Evolutionary conservation across 2,888 invertebrate genomes (phyloP), one percentile per base, ranked within the genome.

Genomic region (Oscheius sp.): DNA sequence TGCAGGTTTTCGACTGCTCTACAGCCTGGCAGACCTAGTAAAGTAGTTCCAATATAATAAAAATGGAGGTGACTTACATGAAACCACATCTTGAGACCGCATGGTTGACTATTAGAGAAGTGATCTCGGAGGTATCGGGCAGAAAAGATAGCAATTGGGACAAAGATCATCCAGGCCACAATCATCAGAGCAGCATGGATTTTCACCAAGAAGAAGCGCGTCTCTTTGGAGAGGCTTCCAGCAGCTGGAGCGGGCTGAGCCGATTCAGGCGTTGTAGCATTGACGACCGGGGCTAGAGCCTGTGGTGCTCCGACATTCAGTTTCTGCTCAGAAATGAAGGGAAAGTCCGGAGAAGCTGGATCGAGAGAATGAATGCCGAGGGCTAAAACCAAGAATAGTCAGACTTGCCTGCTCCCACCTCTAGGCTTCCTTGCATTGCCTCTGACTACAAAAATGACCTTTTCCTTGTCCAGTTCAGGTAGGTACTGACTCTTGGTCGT

Each of bases 51-150:
- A 21, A 21, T 21, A 0, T 21, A 21, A 21, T 21, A 21, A 21
- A 21, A 21, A 21, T 21, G 21, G 21, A 21, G 21, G 21, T 21
- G 21, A 68, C 76, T 74, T 21, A 76, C 76, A 65, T 74, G 76
- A 59, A 76, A 76, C 76, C 76, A 76, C 71, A 76, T 76, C 32
- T 76, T 76, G 21, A 74, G 58, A 21, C 71, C 71, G 11, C 65
- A n/a, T 4, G 76, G 76, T 4, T 48, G 62, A 11, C 70, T 75
- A 3, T 60, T 48, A 4, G 70, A 74, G 62, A 75, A 76, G 55
- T 76, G 70, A 42, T 76, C 76, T 13, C 72, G 57, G 42, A 76
- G 70, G 48, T 74, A 76, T 1, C 76, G 57, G 60, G 76, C 74
- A 1, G 74, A 35, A 35, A 74, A 21, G 1, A 76, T 60, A 58